These are phyloP conservation scores for Tetraneura akinire DNA, from an alignment of 1,140 invertebrate species.

Conservation along the genomic window DNA sequence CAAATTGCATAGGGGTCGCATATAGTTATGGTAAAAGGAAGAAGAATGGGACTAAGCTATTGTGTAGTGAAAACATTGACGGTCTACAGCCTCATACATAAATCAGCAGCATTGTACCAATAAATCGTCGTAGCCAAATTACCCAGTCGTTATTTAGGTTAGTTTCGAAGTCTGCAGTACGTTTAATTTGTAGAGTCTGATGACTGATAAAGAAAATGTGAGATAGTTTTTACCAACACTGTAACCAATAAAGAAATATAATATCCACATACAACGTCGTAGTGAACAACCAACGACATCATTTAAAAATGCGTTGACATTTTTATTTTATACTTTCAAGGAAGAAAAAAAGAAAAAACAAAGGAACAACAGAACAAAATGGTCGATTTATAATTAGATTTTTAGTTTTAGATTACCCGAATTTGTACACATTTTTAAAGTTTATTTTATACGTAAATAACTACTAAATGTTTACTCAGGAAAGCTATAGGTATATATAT, in stretches of 20 bases:
- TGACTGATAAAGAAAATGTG: constrained; percentile 9
- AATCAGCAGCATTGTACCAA: constrained; percentile 28
- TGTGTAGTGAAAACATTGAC: constrained; percentile 37
- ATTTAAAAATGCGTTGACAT: background rate
- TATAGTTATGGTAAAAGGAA: constrained; percentile 19
- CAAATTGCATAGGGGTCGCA: constrained; percentile 17
- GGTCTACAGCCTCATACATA: constrained; percentile 39
- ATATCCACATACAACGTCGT: background rate
- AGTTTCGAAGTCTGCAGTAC: constrained; percentile 4
- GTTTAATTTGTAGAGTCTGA: constrained; percentile 30
- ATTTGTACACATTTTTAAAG: background rate
- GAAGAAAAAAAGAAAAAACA: no score
- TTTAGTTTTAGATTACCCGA: background rate
- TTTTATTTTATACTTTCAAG: background rate
- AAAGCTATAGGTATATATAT: background rate
- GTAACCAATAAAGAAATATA: background rate
- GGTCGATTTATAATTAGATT: background rate
- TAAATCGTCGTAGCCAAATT: constrained; percentile 28
- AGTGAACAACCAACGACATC: background rate
- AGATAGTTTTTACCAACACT: background rate
- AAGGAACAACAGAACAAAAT: no score
- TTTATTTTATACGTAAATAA: background rate
- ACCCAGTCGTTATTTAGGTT: constrained; percentile 39
- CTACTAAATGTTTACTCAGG: background rate
- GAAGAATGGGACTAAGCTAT: constrained; percentile 14